These are phyloP conservation scores for Drosophila repletoides DNA, from an alignment of 1,140 invertebrate genomes.

Conservation along the genomic window DNA sequence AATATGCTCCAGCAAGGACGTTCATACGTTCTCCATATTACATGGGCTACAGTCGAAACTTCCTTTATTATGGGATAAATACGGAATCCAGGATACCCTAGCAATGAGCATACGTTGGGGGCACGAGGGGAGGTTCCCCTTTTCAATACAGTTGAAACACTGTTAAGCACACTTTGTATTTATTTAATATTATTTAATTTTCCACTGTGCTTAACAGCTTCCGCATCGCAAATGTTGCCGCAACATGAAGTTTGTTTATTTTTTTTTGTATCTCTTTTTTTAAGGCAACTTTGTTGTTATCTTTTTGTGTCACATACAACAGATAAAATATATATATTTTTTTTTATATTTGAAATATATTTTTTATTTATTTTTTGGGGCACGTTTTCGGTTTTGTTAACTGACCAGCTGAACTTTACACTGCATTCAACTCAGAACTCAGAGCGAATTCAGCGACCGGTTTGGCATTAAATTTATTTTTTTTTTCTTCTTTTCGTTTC, in stretches of 20 bases:
- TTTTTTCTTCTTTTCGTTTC: slow-evolving; percentile 12
- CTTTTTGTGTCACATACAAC: slow-evolving; percentile 62
- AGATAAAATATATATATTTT: slow-evolving; percentile 44
- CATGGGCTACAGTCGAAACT: too few relatives aligned
- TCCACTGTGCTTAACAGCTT: slow-evolving; percentile 41
- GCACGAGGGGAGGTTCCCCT: not conserved
- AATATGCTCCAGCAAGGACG: too few relatives aligned
- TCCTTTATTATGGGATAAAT: too few relatives aligned
- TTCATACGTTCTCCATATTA: too few relatives aligned
- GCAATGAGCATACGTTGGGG: slow-evolving; percentile 47
- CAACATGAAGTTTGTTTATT: slow-evolving; percentile 58
- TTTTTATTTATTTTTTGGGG: not conserved
- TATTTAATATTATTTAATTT: not conserved
- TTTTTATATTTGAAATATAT: slow-evolving; percentile 36
- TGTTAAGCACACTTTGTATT: slow-evolving; percentile 24
- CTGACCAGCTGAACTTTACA: slow-evolving; percentile 43
- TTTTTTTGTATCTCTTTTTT: slow-evolving; percentile 46
- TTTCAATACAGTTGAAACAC: slow-evolving; percentile 4
- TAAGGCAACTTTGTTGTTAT: slow-evolving; percentile 55
- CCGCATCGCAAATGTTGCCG: slow-evolving; percentile 53
- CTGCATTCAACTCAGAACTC: not conserved
- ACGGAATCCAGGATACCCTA: too few relatives aligned
- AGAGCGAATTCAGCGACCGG: slow-evolving; percentile 32
- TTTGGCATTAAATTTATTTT: slow-evolving; percentile 37
- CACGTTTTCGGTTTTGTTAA: slow-evolving; percentile 8